These are phyloP conservation scores for Strigamia maritima DNA, from an alignment of 2,888 invertebrate genomes.

Conservation along the genomic window DNA sequence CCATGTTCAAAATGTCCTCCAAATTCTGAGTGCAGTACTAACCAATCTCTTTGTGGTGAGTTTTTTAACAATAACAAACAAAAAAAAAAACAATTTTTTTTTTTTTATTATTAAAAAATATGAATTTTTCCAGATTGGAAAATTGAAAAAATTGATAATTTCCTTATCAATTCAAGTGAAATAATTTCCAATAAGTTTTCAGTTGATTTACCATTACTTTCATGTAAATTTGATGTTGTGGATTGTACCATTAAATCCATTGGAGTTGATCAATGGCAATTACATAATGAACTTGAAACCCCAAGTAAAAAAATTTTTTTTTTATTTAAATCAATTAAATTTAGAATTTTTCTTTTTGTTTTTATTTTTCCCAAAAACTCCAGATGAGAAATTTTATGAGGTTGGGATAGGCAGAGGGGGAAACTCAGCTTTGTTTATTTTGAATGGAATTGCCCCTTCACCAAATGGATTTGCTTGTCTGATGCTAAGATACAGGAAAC, in stretches of 20 bases:
- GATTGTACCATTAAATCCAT: neutral
- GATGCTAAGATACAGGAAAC: constrained; percentile 35
- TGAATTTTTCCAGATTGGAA: neutral
- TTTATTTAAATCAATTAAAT: too few relatives aligned
- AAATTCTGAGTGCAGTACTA: neutral
- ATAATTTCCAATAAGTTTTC: neutral
- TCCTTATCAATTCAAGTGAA: neutral
- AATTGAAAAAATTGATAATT: neutral
- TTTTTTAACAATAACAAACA: neutral
- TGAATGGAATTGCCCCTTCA: constrained; percentile 37
- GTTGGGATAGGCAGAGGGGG: constrained; percentile 23
- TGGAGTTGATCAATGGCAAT: neutral
- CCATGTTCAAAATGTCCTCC: neutral
- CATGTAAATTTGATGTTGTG: neutral
- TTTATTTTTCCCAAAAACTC: neutral
- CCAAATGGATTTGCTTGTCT: constrained; percentile 35
- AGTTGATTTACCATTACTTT: neutral
- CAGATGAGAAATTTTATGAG: constrained; percentile 22
- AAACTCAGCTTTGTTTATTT: constrained; percentile 34
- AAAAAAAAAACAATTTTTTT: neutral
- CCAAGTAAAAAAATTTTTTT: neutral
- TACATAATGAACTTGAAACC: neutral
- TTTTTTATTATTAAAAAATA: neutral
- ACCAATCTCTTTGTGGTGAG: constrained; percentile 9
- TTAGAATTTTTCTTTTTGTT: too few relatives aligned